Percentiles rank a stretch among this genome's conserved stretches.
Evolutionary conservation across 1,140 invertebrate species (phyloP).

Genomic region (Papilio machaon): DNA sequence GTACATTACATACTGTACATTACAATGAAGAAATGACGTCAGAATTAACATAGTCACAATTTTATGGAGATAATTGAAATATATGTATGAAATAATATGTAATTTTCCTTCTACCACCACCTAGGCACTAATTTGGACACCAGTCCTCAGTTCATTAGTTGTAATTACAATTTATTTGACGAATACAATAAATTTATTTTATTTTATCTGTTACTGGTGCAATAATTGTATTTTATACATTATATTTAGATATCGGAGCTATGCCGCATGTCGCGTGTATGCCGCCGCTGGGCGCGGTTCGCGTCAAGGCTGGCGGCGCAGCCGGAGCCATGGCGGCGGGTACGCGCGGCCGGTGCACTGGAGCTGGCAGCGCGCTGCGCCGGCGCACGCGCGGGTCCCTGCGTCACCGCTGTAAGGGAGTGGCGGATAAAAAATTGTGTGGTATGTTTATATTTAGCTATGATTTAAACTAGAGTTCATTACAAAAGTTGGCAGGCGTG

Average conservation of each 20-base stretch:
- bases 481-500: background rate
- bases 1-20: no score
- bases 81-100: no score
- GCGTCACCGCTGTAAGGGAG: conserved; percentile 66
- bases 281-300: conserved; percentile 90
- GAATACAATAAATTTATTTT: no score
- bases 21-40: no score
- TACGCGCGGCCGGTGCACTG: conserved; percentile 64
- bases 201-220: background rate
- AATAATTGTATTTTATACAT: no score
- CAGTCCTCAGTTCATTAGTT: background rate
- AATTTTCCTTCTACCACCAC: no score
- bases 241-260: conserved; percentile 86
- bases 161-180: background rate
- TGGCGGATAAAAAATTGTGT: conserved; percentile 70
- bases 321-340: conserved; percentile 68
- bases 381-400: conserved; percentile 66
- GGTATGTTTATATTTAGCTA: conserved; percentile 49
- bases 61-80: no score
- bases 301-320: conserved; percentile 75
- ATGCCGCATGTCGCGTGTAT: conserved; percentile 91
- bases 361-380: conserved; percentile 70
- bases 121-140: no score
- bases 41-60: no score
- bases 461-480: background rate